Conservation (phyloP, 2,888 invertebrate species). For the Pristionchus maxplancki region DNA sequence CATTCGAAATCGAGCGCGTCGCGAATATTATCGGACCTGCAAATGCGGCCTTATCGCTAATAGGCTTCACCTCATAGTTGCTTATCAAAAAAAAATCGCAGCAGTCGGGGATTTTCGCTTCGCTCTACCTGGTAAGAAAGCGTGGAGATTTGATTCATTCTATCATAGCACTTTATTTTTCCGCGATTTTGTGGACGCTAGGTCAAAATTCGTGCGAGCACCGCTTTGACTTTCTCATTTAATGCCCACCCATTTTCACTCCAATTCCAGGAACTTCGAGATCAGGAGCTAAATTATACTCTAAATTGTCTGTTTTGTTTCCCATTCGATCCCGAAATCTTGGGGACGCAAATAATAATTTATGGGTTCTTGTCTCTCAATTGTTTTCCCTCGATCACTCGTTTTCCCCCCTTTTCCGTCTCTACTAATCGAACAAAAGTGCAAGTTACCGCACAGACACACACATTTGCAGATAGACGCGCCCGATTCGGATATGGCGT, state of each 20-base stretch:
- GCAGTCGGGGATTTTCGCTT: too few relatives aligned
- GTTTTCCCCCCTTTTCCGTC: not conserved
- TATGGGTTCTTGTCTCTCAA: conserved; percentile 3
- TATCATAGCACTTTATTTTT: not conserved
- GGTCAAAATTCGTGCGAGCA: not conserved
- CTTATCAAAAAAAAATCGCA: too few relatives aligned
- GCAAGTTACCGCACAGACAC: not conserved
- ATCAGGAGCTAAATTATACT: too few relatives aligned
- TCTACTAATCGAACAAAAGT: conserved; percentile 13
- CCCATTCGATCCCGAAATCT: not conserved
- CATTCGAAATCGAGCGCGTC: too few relatives aligned
- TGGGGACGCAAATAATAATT: not conserved
- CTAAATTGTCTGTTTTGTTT: too few relatives aligned
- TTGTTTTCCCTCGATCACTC: conserved; percentile 15
- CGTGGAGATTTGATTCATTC: too few relatives aligned
- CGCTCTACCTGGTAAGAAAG: too few relatives aligned
- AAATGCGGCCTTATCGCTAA: too few relatives aligned
- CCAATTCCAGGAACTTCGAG: too few relatives aligned
- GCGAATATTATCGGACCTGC: too few relatives aligned
- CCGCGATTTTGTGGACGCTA: not conserved
- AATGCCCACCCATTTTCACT: too few relatives aligned
- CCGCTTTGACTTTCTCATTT: too few relatives aligned
- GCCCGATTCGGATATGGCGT: conserved; percentile 21
- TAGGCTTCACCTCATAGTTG: not conserved
- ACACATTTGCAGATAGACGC: conserved; percentile 19